A percentile compares a stretch with the other conserved stretches of the same genome.
Evolutionary conservation across 2,797 vertebrate species (phyloP).

Genomic region (Peromyscus eremicus): DNA sequence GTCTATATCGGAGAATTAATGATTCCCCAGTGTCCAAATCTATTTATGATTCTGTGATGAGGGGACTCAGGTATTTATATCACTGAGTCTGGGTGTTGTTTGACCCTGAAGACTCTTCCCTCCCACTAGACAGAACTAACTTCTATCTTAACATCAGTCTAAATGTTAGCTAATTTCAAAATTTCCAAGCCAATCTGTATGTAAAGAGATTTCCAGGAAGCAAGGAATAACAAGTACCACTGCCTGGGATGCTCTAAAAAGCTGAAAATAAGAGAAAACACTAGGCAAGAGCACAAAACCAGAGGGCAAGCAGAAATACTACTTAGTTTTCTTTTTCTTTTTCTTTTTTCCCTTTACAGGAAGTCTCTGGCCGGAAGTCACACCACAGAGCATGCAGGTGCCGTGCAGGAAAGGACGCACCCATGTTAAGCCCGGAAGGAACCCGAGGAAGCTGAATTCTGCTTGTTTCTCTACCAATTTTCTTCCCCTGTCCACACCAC

Average conservation of each 20-base stretch:
- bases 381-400: not conserved
- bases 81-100: not conserved
- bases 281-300: not conserved
- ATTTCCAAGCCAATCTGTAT: constrained; percentile 41
- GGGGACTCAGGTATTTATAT: not conserved
- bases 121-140: not conserved
- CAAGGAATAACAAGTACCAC: not conserved
- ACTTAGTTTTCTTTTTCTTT: constrained; percentile 25
- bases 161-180: constrained; percentile 43
- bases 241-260: not conserved
- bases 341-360: not conserved
- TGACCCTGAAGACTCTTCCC: not conserved
- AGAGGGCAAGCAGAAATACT: not conserved
- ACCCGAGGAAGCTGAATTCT: not conserved
- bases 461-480: constrained; percentile 27
- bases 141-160: not conserved
- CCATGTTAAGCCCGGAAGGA: not conserved
- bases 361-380: constrained; percentile 53
- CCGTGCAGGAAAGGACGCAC: not conserved
- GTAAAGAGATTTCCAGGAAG: not conserved
- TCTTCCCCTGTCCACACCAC: not conserved
- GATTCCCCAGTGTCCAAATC: not conserved
- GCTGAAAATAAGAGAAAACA: constrained; percentile 34
- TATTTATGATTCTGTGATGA: not conserved
- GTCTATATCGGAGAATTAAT: not conserved